Conservation (phyloP, 2,888 invertebrate genomes). For the Lasioglossum villosulum region DNA sequence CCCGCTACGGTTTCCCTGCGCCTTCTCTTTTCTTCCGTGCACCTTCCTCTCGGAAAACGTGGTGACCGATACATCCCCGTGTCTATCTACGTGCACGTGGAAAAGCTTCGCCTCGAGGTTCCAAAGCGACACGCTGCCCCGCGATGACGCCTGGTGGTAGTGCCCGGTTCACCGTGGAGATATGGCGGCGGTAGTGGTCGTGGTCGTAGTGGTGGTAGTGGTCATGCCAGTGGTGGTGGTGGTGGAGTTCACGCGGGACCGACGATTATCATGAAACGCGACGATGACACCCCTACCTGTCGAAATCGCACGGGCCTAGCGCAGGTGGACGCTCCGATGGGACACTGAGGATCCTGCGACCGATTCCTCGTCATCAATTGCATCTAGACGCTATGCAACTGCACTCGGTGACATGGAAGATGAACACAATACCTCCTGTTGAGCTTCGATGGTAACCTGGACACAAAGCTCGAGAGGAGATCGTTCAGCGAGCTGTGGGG, state of each 20-base stretch:
- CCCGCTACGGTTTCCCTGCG: not conserved
- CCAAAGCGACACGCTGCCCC: conserved; percentile 25
- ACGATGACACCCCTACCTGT: conserved; percentile 11
- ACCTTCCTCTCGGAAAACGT: not conserved
- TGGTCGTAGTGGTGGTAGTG: conserved; percentile 35
- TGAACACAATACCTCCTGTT: not conserved
- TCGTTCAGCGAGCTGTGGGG: no score
- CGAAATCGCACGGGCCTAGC: conserved; percentile 31
- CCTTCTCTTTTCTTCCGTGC: not conserved
- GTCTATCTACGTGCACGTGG: conserved; percentile 46
- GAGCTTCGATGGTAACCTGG: not conserved
- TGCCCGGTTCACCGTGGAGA: conserved; percentile 21
- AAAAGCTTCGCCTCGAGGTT: conserved; percentile 51
- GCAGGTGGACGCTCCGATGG: conserved; percentile 34
- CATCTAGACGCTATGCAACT: not conserved
- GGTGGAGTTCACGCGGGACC: conserved; percentile 44
- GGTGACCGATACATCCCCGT: conserved; percentile 66
- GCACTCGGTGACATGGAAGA: not conserved
- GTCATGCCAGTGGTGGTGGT: conserved; percentile 45
- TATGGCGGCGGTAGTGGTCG: conserved; percentile 26
- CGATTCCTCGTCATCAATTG: not conserved
- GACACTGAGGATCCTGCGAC: conserved; percentile 41
- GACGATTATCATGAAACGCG: conserved; percentile 45
- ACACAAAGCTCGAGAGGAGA: not conserved
- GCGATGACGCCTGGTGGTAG: conserved; percentile 40